These are phyloP conservation scores for Trachythela sp. DNA, from an alignment of 64 coral and sea anemone species.

Conservation along the genomic window DNA sequence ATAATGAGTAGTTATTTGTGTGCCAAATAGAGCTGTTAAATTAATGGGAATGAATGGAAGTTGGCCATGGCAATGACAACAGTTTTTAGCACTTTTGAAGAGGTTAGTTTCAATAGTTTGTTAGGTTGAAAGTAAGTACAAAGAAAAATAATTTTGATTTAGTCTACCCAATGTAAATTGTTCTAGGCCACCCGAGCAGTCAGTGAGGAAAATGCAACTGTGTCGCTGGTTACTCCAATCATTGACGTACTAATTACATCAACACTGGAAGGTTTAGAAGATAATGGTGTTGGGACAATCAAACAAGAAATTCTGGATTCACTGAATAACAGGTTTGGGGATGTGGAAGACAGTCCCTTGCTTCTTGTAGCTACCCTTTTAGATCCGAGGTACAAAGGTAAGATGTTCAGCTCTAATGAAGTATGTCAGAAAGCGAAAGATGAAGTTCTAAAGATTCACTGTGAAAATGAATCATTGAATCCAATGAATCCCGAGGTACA, in stretches of 20 bases:
- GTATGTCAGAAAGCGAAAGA: neutral
- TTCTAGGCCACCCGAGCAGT: neutral
- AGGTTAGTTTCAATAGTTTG: too few species aligned
- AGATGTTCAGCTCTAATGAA: neutral
- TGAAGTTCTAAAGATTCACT: neutral
- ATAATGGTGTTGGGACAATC: neutral
- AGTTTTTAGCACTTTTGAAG: slow-evolving; percentile 11
- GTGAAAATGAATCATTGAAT: neutral
- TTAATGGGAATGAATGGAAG: neutral
- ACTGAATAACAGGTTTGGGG: neutral
- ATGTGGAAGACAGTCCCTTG: slow-evolving; percentile 7
- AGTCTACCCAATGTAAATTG: neutral
- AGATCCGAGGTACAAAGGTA: neutral
- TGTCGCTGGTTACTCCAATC: neutral
- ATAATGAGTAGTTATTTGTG: too few species aligned
- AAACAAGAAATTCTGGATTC: neutral
- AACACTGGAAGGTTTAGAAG: neutral
- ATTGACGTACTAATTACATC: neutral
- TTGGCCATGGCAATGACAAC: neutral
- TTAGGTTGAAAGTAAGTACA: too few species aligned
- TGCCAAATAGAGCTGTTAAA: too few species aligned
- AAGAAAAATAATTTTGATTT: neutral
- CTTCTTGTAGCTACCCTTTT: neutral
- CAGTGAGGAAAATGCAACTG: neutral
- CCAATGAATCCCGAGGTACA: too few species aligned